phyloP scores from a whole-genome alignment of 2,113 vertebrate genomes.

The Indicator indicator region DNA sequence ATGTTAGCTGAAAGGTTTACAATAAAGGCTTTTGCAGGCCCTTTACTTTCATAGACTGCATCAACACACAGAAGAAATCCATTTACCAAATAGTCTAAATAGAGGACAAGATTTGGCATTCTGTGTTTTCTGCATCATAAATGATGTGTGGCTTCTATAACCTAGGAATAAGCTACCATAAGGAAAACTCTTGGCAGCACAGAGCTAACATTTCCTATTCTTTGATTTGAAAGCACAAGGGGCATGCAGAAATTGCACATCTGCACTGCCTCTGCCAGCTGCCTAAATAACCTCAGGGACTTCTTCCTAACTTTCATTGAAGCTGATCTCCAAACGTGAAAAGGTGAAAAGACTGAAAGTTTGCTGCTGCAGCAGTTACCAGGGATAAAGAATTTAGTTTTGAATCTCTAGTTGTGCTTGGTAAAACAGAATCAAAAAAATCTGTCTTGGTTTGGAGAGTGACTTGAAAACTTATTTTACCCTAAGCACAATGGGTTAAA shows the following conservation, averaged over 20 bases:
- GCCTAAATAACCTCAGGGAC: background rate
- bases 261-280: background rate
- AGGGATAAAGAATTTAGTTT: background rate
- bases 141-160: background rate
- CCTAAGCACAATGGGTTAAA: background rate
- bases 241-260: fast-evolving
- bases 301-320: fast-evolving
- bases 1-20: background rate
- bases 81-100: background rate
- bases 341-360: background rate
- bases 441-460: background rate
- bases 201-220: background rate
- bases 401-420: background rate
- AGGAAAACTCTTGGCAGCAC: background rate
- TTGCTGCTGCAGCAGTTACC: background rate
- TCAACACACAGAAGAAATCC: background rate
- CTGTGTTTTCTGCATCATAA: background rate
- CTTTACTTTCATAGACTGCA: background rate
- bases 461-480: background rate
- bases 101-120: background rate
- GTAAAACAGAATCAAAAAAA: background rate
- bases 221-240: background rate
- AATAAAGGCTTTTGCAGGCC: background rate
- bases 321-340: background rate
- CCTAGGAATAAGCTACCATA: background rate